Evolutionary conservation across 2,797 vertebrate species (phyloP), one percentile per base, ranked within the genome.

Genomic region (Chrysocyon brachyurus): DNA sequence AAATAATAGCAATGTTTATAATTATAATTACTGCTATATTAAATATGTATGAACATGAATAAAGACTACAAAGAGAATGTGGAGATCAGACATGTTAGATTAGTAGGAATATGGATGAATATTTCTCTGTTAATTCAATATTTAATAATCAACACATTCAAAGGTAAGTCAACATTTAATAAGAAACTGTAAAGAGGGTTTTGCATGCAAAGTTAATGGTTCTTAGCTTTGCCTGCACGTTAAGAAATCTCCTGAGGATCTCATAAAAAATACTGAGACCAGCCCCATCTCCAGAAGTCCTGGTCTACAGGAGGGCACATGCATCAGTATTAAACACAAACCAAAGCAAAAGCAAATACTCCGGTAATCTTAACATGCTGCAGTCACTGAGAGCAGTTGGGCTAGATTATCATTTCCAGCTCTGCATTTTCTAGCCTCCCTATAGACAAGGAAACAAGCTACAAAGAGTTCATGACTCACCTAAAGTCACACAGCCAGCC

Each of bases 61-160:
- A 40, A 85, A 91, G 17, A 63, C 46, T 31, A 54, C 36, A 79
- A 77, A 36, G 10, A 72, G 15, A 68, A 83, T 46, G 73, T 9
- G 57, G 40, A 28, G 57, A 73, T 56, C 77, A 87, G 9, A 19
- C 31, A 26, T 3, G 36, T 57, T 36, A 91, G n/a, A 57, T 56
- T 57, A 68, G 15, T 49, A 3, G n/a, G 2, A 73, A 59, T 78
- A 21, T 1, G 24, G 77, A 73, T 79, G n/a, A 78, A 31, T 59
- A 68, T 94, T 66, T 94, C 33, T 46, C 31, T 88, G 15, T 68
- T 81, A 79, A 72, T 61, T 68, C 63, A 86, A 31, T 87, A 40
- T 75, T 91, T 93, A 85, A 81, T 88, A 49, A 73, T 40, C 84
- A 75, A 77, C n/a, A 68, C 31, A 57, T 89, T 63, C 59, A 89